Evolutionary conservation across 2,888 invertebrate species (phyloP).

Genomic region (Candidula unifasciata): DNA sequence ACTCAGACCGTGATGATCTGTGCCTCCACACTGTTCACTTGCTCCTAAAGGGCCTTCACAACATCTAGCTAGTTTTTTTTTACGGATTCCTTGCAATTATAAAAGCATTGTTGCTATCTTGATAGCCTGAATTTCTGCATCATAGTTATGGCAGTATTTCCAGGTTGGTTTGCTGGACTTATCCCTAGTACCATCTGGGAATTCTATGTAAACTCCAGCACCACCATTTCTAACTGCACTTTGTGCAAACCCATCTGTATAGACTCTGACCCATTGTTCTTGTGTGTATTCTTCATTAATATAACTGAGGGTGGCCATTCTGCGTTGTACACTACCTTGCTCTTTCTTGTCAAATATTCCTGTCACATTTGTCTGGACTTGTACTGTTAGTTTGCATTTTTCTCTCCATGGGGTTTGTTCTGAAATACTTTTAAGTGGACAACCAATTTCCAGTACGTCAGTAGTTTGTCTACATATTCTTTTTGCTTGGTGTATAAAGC

Average conservation of each 20-base stretch:
- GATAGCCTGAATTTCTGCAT: slow-evolving; percentile 10
- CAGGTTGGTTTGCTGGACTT: neutral
- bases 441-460: too few relatives aligned
- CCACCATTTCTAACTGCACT: neutral
- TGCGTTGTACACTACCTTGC: neutral
- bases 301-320: neutral
- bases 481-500: neutral
- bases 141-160: neutral
- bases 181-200: neutral
- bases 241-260: slow-evolving; percentile 1
- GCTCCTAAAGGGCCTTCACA: too few relatives aligned
- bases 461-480: neutral
- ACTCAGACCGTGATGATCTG: too few relatives aligned
- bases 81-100: too few relatives aligned
- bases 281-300: neutral
- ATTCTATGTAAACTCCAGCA: neutral
- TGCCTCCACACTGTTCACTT: too few relatives aligned
- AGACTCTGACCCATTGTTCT: neutral
- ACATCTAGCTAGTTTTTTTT: too few relatives aligned
- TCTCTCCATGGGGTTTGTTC: too few relatives aligned
- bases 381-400: too few relatives aligned
- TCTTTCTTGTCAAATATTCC: slow-evolving; percentile 14
- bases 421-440: too few relatives aligned
- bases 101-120: neutral
- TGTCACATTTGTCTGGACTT: slow-evolving; percentile 2